Conservation (phyloP, 2,797 vertebrate species). For the Crax fasciolata region DNA sequence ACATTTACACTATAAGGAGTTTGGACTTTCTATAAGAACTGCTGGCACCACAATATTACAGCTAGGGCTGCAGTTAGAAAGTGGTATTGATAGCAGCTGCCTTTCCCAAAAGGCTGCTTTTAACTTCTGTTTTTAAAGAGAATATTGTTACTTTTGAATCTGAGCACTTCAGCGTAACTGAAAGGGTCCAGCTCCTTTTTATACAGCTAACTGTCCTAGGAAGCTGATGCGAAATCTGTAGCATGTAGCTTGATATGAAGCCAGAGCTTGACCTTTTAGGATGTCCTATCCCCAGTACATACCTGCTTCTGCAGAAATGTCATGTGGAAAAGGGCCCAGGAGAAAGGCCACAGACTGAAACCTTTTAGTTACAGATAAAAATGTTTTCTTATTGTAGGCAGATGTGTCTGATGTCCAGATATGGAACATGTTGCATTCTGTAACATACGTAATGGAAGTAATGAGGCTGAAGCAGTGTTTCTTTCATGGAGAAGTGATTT, state of each 20-base stretch:
- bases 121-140: slow-evolving; percentile 16
- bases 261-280: background rate
- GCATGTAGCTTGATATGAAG: background rate
- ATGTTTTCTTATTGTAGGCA: background rate
- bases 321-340: background rate
- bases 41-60: background rate
- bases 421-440: background rate
- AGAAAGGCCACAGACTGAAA: background rate
- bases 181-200: background rate
- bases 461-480: background rate
- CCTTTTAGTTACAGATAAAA: background rate
- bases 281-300: background rate
- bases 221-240: background rate
- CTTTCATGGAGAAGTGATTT: background rate
- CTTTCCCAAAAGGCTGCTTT: slow-evolving; percentile 7
- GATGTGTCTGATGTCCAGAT: background rate
- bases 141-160: background rate
- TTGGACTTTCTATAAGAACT: background rate
- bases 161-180: background rate
- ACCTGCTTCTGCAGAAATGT: background rate
- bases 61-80: background rate
- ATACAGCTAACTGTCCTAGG: background rate
- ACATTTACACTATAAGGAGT: background rate
- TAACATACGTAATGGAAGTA: accelerated
- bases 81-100: background rate